Percentiles rank a stretch among this genome's conserved stretches.
Evolutionary conservation across 1,140 invertebrate species (phyloP).

Genomic region (Drosophila littoralis): DNA sequence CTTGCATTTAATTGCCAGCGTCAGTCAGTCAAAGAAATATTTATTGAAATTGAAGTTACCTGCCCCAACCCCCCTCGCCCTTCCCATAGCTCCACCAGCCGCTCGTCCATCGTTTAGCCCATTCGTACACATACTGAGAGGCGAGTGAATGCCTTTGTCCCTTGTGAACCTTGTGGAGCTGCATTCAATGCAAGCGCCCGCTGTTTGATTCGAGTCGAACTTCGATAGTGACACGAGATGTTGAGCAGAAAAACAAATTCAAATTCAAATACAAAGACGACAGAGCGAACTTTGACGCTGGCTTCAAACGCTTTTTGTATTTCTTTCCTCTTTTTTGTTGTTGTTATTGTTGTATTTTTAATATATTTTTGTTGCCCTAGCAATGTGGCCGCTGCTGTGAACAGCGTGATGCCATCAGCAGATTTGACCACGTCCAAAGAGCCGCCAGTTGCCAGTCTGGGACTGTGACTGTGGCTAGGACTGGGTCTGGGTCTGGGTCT

Average conservation of each 20-base stretch:
- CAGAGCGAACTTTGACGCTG: constrained; percentile 18
- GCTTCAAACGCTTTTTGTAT: constrained; percentile 6
- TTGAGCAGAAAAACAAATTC: constrained; percentile 18
- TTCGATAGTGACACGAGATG: neutral
- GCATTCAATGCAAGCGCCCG: constrained; percentile 7
- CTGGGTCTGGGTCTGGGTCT: neutral
- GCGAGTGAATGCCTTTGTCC: constrained; percentile 16
- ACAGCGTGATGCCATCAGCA: constrained; percentile 70
- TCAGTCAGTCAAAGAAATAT: no score
- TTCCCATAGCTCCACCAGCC: no score
- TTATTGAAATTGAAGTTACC: no score
- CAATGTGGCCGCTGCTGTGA: constrained; percentile 54
- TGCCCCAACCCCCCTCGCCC: no score
- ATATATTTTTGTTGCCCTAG: constrained; percentile 8
- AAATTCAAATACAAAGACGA: constrained; percentile 32
- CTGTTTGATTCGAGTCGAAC: constrained; percentile 13
- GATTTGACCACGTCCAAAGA: constrained; percentile 38
- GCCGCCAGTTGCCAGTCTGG: constrained; percentile 20
- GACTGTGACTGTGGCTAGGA: neutral
- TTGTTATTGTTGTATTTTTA: no score
- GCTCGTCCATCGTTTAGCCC: no score
- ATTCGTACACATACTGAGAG: neutral
- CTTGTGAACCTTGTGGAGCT: neutral
- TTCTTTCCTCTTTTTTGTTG: constrained; percentile 6
- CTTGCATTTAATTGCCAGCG: neutral